Percentiles rank a stretch among this genome's conserved stretches.
These are phyloP conservation scores for Amphipyra berbera DNA, from an alignment of 2,888 invertebrate species.

Conservation along the genomic window DNA sequence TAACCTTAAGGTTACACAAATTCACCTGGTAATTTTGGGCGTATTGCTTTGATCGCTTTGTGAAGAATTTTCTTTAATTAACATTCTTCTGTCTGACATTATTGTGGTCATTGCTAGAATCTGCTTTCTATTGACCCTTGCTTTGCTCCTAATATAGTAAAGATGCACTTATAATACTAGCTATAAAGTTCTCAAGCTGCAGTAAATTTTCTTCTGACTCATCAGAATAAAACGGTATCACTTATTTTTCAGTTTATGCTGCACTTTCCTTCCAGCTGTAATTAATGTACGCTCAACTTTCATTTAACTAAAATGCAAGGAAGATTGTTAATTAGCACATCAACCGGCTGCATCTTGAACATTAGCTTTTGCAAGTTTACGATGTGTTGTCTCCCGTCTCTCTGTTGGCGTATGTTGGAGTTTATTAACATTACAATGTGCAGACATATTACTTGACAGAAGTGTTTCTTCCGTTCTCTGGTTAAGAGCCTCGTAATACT, in stretches of 20 bases:
- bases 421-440: slow-evolving; percentile 30
- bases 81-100: background rate
- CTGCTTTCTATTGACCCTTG: background rate
- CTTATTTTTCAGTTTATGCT: slow-evolving; percentile 31
- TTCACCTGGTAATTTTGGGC: slow-evolving; percentile 1
- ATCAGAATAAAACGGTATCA: slow-evolving; percentile 30
- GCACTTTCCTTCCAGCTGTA: slow-evolving; percentile 23
- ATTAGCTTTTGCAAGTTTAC: slow-evolving; percentile 55
- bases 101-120: background rate
- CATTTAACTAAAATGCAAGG: slow-evolving; percentile 25
- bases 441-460: slow-evolving; percentile 13
- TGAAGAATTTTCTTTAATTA: slow-evolving; percentile 12
- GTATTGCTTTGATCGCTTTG: slow-evolving; percentile 9
- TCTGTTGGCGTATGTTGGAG: slow-evolving; percentile 36
- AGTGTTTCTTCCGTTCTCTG: slow-evolving; percentile 3
- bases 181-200: slow-evolving; percentile 19
- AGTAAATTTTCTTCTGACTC: slow-evolving; percentile 22
- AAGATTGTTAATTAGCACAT: slow-evolving; percentile 33
- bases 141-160: slow-evolving; percentile 15
- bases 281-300: slow-evolving; percentile 34
- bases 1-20: slow-evolving; percentile 20
- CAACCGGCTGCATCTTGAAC: slow-evolving; percentile 41
- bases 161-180: slow-evolving; percentile 11
- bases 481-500: background rate
- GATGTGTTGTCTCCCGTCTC: slow-evolving; percentile 41